Conservation (phyloP, 92 coral and sea anemone species). For the Parazoanthus atlanticus region DNA sequence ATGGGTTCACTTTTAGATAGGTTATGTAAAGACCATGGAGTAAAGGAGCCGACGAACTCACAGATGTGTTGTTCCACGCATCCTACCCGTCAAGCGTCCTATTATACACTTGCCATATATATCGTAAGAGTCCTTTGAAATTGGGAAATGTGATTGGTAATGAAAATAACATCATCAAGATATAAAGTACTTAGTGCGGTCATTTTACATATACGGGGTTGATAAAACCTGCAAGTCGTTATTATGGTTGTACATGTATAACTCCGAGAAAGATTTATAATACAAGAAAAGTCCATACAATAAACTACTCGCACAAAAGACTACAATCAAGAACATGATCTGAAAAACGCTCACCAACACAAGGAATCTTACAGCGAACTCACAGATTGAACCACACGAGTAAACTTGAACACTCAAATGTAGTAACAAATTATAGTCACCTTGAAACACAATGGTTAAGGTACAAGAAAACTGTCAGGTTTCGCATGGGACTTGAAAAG, state of each 20-base stretch:
- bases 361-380: background rate
- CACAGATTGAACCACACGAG: background rate
- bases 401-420: background rate
- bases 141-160: background rate
- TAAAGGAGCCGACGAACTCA: background rate
- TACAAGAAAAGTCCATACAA: too few relatives aligned
- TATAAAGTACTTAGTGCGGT: too few relatives aligned
- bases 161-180: background rate
- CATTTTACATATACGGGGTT: too few relatives aligned
- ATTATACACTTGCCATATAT: background rate
- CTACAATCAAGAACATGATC: too few relatives aligned
- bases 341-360: background rate
- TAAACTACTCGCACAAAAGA: too few relatives aligned
- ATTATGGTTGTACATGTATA: background rate
- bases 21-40: background rate
- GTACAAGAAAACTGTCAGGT: background rate
- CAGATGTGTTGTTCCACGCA: constrained; percentile 6
- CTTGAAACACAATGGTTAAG: background rate
- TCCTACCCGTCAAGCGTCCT: background rate
- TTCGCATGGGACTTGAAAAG: too few relatives aligned
- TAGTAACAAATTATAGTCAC: background rate
- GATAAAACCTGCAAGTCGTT: background rate
- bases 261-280: background rate
- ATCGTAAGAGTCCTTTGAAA: background rate
- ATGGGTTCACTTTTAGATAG: too few relatives aligned